Percentiles rank a stretch among this genome's conserved stretches.
Conservation (phyloP, 2,888 invertebrate genomes). For the Ganaspis brasiliensis region DNA sequence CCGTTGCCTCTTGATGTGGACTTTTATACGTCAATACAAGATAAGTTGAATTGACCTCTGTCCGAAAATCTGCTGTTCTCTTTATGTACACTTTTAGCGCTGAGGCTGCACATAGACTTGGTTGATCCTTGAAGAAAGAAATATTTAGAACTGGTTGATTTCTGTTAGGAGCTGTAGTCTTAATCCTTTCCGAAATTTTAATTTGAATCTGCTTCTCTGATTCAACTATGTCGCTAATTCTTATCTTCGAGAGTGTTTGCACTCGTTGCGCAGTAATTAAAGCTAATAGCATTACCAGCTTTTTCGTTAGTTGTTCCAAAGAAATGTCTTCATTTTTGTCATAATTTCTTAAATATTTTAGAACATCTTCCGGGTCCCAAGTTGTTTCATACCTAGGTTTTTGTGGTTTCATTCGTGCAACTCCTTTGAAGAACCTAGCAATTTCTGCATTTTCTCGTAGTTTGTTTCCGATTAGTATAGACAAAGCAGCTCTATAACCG, state of each 20-base stretch:
- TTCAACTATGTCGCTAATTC: constrained; percentile 17
- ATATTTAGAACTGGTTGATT: constrained; percentile 44
- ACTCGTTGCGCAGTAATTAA: constrained; percentile 24
- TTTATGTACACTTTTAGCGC: constrained; percentile 20
- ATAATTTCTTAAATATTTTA: not conserved
- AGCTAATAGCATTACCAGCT: constrained; percentile 62
- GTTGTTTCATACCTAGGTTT: constrained; percentile 61
- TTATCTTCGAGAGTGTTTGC: constrained; percentile 41
- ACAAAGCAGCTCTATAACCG: constrained; percentile 49
- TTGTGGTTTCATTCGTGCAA: constrained; percentile 37
- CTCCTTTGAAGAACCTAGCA: constrained; percentile 48
- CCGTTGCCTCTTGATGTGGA: constrained; percentile 6
- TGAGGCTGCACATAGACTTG: constrained; percentile 46
- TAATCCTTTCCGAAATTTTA: constrained; percentile 39
- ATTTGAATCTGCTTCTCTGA: constrained; percentile 15
- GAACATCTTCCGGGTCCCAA: constrained; percentile 63
- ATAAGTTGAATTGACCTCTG: not conserved
- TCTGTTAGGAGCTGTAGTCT: constrained; percentile 39
- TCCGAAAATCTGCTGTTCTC: not conserved
- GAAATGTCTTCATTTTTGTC: constrained; percentile 4
- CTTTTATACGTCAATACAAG: constrained; percentile 43
- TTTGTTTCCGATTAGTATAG: constrained; percentile 29
- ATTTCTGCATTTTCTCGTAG: constrained; percentile 46
- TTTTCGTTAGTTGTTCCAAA: constrained; percentile 48
- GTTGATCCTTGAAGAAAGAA: constrained; percentile 36